These are phyloP conservation scores for Drosophila pachea DNA, from an alignment of 1,140 invertebrate genomes.

Conservation along the genomic window DNA sequence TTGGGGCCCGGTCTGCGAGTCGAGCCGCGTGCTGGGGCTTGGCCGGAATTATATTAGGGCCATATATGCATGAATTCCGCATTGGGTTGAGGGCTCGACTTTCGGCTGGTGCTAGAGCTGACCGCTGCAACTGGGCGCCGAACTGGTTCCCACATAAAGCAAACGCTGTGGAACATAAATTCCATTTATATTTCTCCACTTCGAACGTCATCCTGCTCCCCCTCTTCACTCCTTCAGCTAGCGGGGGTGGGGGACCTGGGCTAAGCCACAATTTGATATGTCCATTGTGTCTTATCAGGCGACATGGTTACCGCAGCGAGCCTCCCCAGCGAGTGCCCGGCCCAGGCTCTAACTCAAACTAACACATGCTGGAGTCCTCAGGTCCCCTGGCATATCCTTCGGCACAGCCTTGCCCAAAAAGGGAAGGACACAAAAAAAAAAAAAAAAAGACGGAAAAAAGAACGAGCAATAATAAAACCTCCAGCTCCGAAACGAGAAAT, in stretches of 20 bases:
- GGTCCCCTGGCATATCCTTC: constrained; percentile 64
- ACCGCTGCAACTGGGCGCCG: constrained; percentile 37
- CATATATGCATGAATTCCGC: constrained; percentile 4
- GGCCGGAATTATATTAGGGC: constrained; percentile 50
- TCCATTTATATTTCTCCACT: constrained; percentile 73
- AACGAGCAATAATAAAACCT: constrained; percentile 42
- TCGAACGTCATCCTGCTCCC: no score
- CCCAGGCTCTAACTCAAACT: constrained; percentile 63
- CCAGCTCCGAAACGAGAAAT: constrained; percentile 52
- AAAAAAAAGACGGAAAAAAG: no score
- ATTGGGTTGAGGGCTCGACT: constrained; percentile 8
- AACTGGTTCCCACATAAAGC: constrained; percentile 48
- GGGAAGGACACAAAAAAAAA: no score
- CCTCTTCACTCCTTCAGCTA: no score
- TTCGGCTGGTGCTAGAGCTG: constrained; percentile 37
- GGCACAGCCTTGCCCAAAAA: constrained; percentile 71
- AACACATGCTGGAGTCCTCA: constrained; percentile 46
- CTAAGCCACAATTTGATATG: constrained; percentile 77
- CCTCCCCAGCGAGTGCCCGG: constrained; percentile 63
- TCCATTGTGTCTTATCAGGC: constrained; percentile 77
- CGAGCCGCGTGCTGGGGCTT: constrained; percentile 33
- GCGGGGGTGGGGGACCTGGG: constrained; percentile 21
- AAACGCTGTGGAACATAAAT: constrained; percentile 61
- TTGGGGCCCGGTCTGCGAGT: not conserved
- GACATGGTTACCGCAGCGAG: constrained; percentile 73